Percentiles rank a stretch among this genome's conserved stretches.
phyloP scores from a whole-genome alignment of 2,888 invertebrate genomes.

The Tigriopus californicus region DNA sequence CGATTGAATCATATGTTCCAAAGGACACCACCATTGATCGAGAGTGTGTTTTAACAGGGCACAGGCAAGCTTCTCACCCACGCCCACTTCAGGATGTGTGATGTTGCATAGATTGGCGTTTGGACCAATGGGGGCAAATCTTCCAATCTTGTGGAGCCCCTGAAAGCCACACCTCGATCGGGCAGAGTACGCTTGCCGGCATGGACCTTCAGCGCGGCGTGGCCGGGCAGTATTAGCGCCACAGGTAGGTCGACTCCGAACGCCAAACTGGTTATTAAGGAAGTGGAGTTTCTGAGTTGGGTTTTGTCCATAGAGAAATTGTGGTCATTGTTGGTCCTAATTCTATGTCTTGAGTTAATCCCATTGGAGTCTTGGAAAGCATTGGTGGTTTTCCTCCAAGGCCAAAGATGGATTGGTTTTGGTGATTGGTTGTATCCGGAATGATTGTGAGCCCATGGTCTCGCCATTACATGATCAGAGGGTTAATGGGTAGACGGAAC shows the following conservation, averaged over 20 bases:
- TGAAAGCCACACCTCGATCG: neutral
- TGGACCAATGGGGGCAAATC: no score
- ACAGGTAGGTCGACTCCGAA: neutral
- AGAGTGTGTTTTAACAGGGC: neutral
- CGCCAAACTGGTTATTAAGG: neutral
- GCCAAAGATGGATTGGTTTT: neutral
- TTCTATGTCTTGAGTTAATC: neutral
- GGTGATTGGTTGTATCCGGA: neutral
- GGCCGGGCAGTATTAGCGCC: no score
- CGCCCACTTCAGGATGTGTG: constrained; percentile 10
- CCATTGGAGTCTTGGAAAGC: neutral
- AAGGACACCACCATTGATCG: no score
- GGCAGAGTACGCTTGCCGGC: neutral
- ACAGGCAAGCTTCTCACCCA: constrained; percentile 8
- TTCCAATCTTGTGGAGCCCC: neutral
- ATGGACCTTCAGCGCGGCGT: no score
- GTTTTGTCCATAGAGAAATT: neutral
- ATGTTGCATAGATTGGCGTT: neutral
- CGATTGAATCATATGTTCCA: no score
- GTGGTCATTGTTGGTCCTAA: neutral
- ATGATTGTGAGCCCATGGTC: neutral
- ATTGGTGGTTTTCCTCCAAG: no score
- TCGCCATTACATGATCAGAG: neutral
- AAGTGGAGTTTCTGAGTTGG: neutral
- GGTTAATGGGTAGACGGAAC: constrained; percentile 6